Evolutionary conservation across 1,140 invertebrate species (phyloP).

Genomic region (Cotesia glomerata): DNA sequence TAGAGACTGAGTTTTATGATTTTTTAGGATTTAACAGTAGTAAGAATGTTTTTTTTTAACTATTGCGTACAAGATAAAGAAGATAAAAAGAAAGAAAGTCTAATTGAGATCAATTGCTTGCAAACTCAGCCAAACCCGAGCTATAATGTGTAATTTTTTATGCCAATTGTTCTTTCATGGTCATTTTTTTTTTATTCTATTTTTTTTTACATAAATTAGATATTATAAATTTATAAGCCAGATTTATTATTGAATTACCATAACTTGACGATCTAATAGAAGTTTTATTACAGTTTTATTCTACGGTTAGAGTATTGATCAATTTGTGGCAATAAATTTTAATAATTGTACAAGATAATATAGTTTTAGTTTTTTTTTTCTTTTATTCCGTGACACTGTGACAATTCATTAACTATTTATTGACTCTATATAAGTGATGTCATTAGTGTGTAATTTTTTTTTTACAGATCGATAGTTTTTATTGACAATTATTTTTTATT

Average conservation of each 20-base stretch:
- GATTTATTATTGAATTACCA: not conserved
- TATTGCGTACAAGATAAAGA: slow-evolving; percentile 10
- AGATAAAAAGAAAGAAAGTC: slow-evolving; percentile 33
- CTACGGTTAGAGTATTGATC: too few species aligned
- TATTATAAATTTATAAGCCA: not conserved
- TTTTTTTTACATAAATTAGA: not conserved
- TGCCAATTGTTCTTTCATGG: slow-evolving; percentile 9
- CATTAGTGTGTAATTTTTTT: too few species aligned
- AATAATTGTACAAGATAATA: too few species aligned
- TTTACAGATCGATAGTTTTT: too few species aligned
- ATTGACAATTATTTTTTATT: too few species aligned
- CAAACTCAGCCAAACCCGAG: slow-evolving; percentile 52
- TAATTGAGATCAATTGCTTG: slow-evolving; percentile 60
- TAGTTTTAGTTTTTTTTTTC: not conserved
- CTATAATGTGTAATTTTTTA: slow-evolving; percentile 22
- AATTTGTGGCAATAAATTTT: too few species aligned
- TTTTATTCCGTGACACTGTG: not conserved
- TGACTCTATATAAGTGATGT: not conserved
- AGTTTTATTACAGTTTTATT: not conserved
- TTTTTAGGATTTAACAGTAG: too few species aligned
- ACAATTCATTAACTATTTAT: slow-evolving; percentile 3
- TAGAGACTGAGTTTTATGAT: too few species aligned
- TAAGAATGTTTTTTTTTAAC: too few species aligned
- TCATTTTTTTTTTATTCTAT: not conserved
- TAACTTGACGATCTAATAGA: not conserved